phyloP scores from a whole-genome alignment of 2,888 invertebrate species.

The Anoplius nigerrimus region DNA sequence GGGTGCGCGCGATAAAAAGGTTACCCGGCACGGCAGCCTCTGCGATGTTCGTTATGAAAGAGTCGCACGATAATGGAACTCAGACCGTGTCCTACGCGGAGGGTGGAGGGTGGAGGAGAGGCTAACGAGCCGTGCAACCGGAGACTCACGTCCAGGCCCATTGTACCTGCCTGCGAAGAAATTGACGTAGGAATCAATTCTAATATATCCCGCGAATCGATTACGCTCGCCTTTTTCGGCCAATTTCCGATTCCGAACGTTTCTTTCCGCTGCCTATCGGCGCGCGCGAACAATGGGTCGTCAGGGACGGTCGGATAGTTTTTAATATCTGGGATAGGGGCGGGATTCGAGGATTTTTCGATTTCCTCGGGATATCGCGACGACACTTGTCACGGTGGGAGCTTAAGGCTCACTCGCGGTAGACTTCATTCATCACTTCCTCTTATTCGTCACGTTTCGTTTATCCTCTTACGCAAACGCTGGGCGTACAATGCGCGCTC shows the following conservation, averaged over 20 bases:
- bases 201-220: constrained; percentile 45
- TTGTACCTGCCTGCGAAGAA: constrained; percentile 42
- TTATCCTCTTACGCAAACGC: background rate
- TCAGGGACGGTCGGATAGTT: too few species aligned
- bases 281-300: too few species aligned
- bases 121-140: constrained; percentile 39
- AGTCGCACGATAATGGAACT: constrained; percentile 19
- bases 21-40: too few species aligned
- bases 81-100: too few species aligned
- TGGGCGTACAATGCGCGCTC: too few species aligned
- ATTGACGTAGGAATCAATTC: constrained; percentile 45
- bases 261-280: background rate
- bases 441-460: constrained; percentile 32
- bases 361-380: too few species aligned
- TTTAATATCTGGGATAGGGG: too few species aligned
- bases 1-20: too few species aligned
- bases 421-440: constrained; percentile 39
- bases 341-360: too few species aligned
- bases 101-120: constrained; percentile 19
- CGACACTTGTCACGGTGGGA: too few species aligned
- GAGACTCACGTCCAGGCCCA: constrained; percentile 34
- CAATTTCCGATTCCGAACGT: background rate
- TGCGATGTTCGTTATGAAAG: constrained; percentile 26
- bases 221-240: constrained; percentile 28
- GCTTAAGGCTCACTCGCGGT: background rate